A percentile compares a stretch with the other conserved stretches of the same genome.
phyloP scores from a whole-genome alignment of 2,797 vertebrate genomes.

The Muscicapa comitata region DNA sequence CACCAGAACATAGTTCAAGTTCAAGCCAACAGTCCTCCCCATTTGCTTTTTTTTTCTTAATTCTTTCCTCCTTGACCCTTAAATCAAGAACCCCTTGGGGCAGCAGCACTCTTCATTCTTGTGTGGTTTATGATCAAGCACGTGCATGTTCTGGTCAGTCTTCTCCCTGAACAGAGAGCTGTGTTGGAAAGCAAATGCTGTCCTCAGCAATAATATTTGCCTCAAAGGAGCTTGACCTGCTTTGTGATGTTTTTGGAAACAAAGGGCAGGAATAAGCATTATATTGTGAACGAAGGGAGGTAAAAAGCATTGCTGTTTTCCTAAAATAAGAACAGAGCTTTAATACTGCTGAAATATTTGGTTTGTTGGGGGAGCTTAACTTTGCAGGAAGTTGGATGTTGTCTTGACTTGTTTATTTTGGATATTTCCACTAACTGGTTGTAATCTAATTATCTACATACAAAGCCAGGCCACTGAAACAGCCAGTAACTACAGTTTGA shows the following conservation, averaged over 20 bases:
- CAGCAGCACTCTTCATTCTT: background rate
- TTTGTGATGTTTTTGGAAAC: conserved; percentile 16
- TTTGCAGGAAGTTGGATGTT: background rate
- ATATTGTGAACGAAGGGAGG: background rate
- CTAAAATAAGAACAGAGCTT: background rate
- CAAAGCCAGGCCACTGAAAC: background rate
- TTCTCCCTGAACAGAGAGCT: background rate
- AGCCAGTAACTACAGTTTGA: background rate
- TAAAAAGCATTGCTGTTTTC: background rate
- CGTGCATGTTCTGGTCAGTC: rapidly evolving
- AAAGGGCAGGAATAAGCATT: background rate
- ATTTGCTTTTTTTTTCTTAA: background rate
- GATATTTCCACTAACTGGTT: background rate
- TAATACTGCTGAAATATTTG: background rate
- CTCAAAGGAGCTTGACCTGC: background rate
- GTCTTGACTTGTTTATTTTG: conserved; percentile 25
- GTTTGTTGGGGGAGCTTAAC: background rate
- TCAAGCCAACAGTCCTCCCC: background rate
- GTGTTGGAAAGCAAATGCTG: background rate
- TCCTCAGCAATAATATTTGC: background rate
- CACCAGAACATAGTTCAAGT: background rate
- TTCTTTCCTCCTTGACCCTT: background rate
- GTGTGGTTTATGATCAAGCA: background rate
- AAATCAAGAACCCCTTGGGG: background rate
- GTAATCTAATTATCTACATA: background rate